These are phyloP conservation scores for Brachionus angularis DNA, from an alignment of 1,140 invertebrate genomes.

Conservation along the genomic window DNA sequence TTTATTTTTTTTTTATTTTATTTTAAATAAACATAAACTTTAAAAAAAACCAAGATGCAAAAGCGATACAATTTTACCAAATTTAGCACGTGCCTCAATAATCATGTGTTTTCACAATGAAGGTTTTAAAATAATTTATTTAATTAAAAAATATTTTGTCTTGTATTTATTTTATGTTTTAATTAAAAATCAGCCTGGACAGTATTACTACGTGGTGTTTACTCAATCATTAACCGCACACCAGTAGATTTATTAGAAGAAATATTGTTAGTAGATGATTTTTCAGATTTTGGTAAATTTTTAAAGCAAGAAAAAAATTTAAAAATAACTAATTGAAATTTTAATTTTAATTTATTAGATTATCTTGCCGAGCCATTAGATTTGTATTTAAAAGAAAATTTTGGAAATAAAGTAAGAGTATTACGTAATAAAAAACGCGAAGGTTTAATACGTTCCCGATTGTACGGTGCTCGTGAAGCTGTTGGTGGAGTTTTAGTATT, in stretches of 20 bases:
- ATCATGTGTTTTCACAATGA: conserved; percentile 86
- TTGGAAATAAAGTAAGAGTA: conserved; percentile 12
- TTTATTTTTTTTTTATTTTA: too few relatives aligned
- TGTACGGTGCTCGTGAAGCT: conserved; percentile 76
- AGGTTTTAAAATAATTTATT: conserved; percentile 45
- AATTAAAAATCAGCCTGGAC: conserved; percentile 69
- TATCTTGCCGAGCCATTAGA: conserved; percentile 26
- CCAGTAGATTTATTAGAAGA: conserved; percentile 73
- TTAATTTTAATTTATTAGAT: conserved; percentile 55
- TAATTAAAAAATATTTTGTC: neutral
- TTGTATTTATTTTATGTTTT: neutral
- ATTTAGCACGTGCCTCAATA: conserved; percentile 83
- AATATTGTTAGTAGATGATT: conserved; percentile 90
- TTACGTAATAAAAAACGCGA: conserved; percentile 67
- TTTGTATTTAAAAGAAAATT: conserved; percentile 41
- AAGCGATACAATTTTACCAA: conserved; percentile 49
- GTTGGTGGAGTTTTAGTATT: conserved; percentile 84
- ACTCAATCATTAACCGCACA: conserved; percentile 80
- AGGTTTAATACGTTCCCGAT: conserved; percentile 85
- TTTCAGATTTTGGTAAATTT: conserved; percentile 72
- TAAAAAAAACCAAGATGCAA: conserved; percentile 59
- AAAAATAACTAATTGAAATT: conserved; percentile 80
- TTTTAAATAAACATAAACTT: too few relatives aligned
- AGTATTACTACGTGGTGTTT: conserved; percentile 81
- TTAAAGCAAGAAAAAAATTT: conserved; percentile 76